These are phyloP conservation scores for Buteo buteo DNA, from an alignment of 2,113 vertebrate genomes.

Conservation along the genomic window DNA sequence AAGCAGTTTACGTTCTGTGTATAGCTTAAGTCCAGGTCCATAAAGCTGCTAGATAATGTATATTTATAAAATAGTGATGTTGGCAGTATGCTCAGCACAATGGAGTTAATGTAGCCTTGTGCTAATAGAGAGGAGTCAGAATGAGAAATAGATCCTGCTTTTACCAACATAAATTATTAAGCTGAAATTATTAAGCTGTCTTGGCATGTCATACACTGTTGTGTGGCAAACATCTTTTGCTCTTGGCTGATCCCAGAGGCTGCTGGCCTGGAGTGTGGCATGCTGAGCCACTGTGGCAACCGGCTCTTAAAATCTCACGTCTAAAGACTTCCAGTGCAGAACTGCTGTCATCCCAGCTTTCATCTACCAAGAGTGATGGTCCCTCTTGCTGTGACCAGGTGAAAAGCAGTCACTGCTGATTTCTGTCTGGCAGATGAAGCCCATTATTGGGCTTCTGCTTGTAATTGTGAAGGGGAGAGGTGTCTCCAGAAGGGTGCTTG, in stretches of 20 bases:
- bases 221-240: not conserved
- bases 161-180: conserved; percentile 40
- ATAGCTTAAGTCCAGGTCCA: not conserved
- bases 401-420: not conserved
- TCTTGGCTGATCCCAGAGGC: not conserved
- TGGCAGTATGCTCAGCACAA: not conserved
- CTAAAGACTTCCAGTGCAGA: not conserved
- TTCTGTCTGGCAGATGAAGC: not conserved
- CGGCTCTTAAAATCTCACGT: not conserved
- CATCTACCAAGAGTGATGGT: not conserved
- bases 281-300: not conserved
- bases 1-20: not conserved
- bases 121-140: not conserved
- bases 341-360: not conserved
- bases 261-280: not conserved
- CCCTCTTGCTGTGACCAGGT: not conserved
- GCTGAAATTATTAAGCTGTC: conserved; percentile 18
- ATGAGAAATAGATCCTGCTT: not conserved
- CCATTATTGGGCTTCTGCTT: not conserved
- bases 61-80: not conserved
- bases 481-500: not conserved
- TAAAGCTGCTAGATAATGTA: not conserved
- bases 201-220: not conserved
- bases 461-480: not conserved
- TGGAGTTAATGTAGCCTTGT: not conserved